Evolutionary conservation across 2,113 vertebrate genomes (phyloP), one percentile per base, ranked within the genome.

Genomic region (Noctilio leporinus): DNA sequence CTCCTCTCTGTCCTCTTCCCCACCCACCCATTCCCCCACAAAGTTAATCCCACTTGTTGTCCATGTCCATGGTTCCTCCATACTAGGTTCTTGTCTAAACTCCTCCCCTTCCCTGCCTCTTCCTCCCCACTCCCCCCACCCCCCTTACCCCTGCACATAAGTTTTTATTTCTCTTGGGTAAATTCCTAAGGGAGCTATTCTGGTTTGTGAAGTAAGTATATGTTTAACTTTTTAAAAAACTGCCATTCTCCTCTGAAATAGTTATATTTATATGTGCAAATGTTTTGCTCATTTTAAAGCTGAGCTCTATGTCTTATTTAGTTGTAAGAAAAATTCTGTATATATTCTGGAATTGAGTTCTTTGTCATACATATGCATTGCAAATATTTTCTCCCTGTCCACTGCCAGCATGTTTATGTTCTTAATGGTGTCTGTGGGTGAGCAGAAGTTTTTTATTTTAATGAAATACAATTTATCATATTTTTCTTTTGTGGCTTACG

Each of bases 401-500:
- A 20, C 70, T 40, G 3, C 51, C 57, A 81, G 53, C 20, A 43
- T 76, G 91, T 89, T 89, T 85, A 67, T 53, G 53, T 70, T 76
- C 38, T 69, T 81, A 55, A 33, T 64, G 9, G 43, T 81, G 43
- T 94, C 57, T 91, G 30, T 89, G 73, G 43, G 80, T 80, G 30
- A 87, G 24, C 40, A 85, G 15, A 76, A 85, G 51, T 70, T 64
- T 90, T 91, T 38, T 47, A 73, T 91, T 93, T 91, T 91, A 91
- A 78, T 72, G 17, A 94, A 88, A 49, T 69, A 16, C 30, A 84
- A 67, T 51, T 88, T 65, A 45, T 38, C 62, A 20, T 30, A 76
- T 82, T 62, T 95, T 78, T 88, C 38, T 72, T 53, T 67, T 93
- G 70, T 65, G 20, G 14, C 59, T 86, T 96, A n/a, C 67, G 40